phyloP scores from a whole-genome alignment of 2,888 invertebrate species.

The Sphinx pinastri region DNA sequence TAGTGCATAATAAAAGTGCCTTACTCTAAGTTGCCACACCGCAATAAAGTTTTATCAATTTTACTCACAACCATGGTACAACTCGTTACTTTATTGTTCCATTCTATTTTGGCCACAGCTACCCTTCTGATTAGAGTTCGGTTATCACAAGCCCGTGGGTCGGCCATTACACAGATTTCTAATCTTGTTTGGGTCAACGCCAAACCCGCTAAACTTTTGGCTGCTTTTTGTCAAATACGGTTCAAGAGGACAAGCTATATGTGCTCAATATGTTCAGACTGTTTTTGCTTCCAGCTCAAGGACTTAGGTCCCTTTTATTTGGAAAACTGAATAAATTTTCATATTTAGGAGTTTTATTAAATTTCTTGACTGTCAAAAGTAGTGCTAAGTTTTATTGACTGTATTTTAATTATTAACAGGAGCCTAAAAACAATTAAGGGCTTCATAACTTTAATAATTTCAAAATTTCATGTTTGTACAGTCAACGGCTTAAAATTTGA shows the following conservation, averaged over 20 bases:
- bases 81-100: neutral
- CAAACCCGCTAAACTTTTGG: constrained; percentile 7
- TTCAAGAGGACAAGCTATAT: constrained; percentile 3
- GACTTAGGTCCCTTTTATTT: no score
- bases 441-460: no score
- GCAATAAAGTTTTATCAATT: no score
- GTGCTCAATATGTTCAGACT: neutral
- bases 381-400: no score
- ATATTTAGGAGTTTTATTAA: neutral
- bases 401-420: no score
- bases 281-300: neutral
- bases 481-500: no score
- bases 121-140: neutral
- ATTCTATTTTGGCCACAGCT: neutral
- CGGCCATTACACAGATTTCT: constrained; percentile 1
- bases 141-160: neutral
- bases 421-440: no score
- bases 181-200: constrained; percentile 4
- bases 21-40: no score
- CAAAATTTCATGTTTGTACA: no score
- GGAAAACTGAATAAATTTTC: neutral
- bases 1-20: no score
- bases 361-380: neutral
- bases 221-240: constrained; percentile 6
- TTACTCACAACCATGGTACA: no score